Evolutionary conservation across 2,113 vertebrate genomes (phyloP).

Genomic region (Datnioides undecimradiatus): DNA sequence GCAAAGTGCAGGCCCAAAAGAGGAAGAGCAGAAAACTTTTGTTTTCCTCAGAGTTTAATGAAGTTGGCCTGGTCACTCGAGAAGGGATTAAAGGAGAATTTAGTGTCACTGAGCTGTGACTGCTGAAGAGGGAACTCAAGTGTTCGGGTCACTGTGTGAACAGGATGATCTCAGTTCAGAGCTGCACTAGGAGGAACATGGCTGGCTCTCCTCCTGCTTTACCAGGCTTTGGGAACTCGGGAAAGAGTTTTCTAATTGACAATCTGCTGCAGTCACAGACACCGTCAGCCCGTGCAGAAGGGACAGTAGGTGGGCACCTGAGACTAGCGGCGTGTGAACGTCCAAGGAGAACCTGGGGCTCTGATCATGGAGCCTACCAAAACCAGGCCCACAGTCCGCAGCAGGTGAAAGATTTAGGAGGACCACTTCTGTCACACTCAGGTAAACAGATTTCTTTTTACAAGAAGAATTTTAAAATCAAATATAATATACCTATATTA

Average conservation of each 20-base stretch:
- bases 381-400: conserved; percentile 57
- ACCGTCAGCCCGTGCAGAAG: conserved; percentile 59
- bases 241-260: conserved; percentile 96
- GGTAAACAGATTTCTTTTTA: conserved; percentile 65
- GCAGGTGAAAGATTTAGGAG: conserved; percentile 63
- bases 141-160: conserved; percentile 60
- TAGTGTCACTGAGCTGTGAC: conserved; percentile 74
- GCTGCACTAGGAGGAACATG: conserved; percentile 80
- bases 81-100: conserved; percentile 75
- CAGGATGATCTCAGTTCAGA: conserved; percentile 82
- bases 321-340: conserved; percentile 79
- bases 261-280: conserved; percentile 89
- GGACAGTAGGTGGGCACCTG: conserved; percentile 76
- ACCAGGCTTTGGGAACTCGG: conserved; percentile 88
- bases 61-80: conserved; percentile 83
- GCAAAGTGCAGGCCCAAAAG: conserved; percentile 76
- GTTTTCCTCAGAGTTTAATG: conserved; percentile 84
- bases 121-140: conserved; percentile 69
- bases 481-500: not conserved
- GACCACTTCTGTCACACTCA: conserved; percentile 64
- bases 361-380: conserved; percentile 69
- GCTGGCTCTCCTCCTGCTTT: conserved; percentile 82
- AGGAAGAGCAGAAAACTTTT: conserved; percentile 81
- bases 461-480: not conserved
- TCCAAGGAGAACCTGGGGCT: conserved; percentile 82